Percentiles rank a stretch among this genome's conserved stretches.
phyloP scores from a whole-genome alignment of 2,113 vertebrate species.

The Petrocephalus microphthalmus region DNA sequence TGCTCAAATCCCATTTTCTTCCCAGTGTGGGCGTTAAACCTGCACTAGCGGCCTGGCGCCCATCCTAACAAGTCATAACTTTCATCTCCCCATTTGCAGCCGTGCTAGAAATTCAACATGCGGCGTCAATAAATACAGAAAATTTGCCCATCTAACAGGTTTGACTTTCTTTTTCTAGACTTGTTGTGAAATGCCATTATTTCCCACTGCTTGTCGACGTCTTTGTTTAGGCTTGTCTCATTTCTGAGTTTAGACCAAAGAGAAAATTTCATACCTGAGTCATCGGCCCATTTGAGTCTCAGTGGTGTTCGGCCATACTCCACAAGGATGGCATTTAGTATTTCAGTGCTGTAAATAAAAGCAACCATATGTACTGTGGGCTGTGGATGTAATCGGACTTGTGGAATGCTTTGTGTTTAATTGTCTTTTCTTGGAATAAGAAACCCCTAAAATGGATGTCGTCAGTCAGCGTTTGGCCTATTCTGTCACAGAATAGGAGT shows the following conservation, averaged over 20 bases:
- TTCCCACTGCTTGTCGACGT: neutral
- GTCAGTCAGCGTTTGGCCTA: neutral
- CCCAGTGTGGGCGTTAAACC: neutral
- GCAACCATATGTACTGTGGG: too few relatives aligned
- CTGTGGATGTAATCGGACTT: neutral
- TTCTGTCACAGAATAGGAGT: too few relatives aligned
- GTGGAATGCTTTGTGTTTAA: neutral
- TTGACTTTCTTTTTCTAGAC: neutral
- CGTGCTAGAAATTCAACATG: neutral
- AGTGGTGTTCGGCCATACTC: neutral
- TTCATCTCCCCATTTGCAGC: neutral
- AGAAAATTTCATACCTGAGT: neutral
- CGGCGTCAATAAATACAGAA: neutral
- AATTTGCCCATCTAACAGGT: neutral
- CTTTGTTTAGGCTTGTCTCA: neutral
- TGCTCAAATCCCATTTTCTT: slow-evolving; percentile 6
- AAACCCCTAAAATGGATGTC: neutral
- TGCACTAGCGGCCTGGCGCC: neutral
- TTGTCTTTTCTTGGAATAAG: neutral
- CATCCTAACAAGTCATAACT: neutral
- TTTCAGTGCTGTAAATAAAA: neutral
- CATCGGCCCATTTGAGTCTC: neutral
- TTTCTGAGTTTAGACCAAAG: neutral
- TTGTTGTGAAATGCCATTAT: neutral
- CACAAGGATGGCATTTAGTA: neutral